Conservation (phyloP, 2,888 invertebrate genomes). For the Volucella inflata region DNA sequence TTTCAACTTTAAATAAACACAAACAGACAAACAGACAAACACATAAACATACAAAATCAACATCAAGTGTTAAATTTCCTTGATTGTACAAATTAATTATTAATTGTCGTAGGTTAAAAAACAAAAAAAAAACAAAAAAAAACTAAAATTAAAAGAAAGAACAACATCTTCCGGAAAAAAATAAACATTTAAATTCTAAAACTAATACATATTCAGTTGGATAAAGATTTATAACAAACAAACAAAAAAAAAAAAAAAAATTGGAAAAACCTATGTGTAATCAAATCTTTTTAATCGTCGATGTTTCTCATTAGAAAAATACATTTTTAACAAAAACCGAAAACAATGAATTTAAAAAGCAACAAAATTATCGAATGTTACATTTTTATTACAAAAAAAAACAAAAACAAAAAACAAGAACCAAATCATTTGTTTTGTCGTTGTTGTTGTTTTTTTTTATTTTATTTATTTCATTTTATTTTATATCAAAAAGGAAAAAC, state of each 20-base stretch:
- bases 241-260: conserved; percentile 44
- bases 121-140: conserved; percentile 45
- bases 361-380: conserved; percentile 70
- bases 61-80: conserved; percentile 67
- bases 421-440: conserved; percentile 15
- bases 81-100: conserved; percentile 75
- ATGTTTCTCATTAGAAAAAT: conserved; percentile 69
- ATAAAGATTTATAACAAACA: conserved; percentile 60
- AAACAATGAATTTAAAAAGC: conserved; percentile 71
- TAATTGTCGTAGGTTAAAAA: conserved; percentile 70
- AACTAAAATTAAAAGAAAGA: conserved; percentile 46
- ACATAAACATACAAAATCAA: conserved; percentile 23
- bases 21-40: too few relatives aligned
- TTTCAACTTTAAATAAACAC: conserved; percentile 32
- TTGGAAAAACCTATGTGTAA: conserved; percentile 35
- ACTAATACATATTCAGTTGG: conserved; percentile 74
- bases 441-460: conserved; percentile 30
- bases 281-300: conserved; percentile 59
- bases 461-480: conserved; percentile 2
- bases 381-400: conserved; percentile 33
- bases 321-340: conserved; percentile 59
- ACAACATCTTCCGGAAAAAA: conserved; percentile 57
- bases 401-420: not conserved
- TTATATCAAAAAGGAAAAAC: conserved; percentile 15
- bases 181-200: conserved; percentile 64